phyloP scores from a whole-genome alignment of 2,797 vertebrate genomes.

The Aphelocoma californica region DNA sequence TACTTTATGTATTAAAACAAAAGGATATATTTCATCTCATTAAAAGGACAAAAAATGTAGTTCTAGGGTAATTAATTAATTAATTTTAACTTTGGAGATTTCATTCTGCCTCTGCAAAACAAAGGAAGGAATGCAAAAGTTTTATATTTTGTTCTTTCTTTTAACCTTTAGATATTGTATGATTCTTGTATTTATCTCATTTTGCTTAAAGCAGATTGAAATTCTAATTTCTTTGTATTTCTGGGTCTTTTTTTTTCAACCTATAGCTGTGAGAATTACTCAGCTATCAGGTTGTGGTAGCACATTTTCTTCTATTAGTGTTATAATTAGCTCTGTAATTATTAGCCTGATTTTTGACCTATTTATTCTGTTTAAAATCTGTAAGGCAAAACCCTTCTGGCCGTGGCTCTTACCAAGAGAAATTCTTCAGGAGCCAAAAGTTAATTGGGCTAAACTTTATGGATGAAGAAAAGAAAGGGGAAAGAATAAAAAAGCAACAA shows the following conservation, averaged over 20 bases:
- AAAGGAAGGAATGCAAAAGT: neutral
- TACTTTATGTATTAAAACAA: neutral
- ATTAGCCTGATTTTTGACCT: neutral
- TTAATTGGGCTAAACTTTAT: neutral
- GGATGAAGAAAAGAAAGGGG: neutral
- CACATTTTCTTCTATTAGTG: neutral
- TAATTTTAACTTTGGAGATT: neutral
- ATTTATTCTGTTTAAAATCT: constrained; percentile 9
- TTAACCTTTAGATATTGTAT: neutral
- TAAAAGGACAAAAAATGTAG: neutral
- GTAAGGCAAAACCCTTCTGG: neutral
- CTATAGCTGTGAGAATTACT: neutral
- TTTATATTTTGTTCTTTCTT: neutral
- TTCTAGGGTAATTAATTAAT: neutral
- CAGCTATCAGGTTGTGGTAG: neutral
- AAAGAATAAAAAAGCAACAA: neutral
- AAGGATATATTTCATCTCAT: neutral
- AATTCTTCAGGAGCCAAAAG: neutral
- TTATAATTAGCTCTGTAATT: constrained; percentile 21
- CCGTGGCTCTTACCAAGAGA: neutral
- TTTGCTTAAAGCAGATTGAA: neutral
- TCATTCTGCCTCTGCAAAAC: neutral
- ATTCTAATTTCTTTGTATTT: neutral
- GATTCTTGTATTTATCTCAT: neutral
- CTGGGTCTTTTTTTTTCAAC: neutral